phyloP scores from a whole-genome alignment of 2,797 vertebrate species.

The Threskiornis aethiopicus region DNA sequence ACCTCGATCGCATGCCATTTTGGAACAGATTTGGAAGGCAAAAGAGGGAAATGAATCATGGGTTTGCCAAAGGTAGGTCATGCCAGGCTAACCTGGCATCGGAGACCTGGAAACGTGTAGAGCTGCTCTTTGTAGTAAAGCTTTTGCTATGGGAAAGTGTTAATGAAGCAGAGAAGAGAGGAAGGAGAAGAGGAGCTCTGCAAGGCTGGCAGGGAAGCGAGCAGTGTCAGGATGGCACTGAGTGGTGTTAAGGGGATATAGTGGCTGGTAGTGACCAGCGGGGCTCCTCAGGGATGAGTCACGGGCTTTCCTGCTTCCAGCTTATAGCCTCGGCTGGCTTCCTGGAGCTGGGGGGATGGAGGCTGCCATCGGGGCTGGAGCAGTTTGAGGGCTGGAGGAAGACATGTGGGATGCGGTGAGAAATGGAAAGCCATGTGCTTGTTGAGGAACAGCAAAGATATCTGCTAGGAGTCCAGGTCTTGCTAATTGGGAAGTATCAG shows the following conservation, averaged over 20 bases:
- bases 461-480: not conserved
- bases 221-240: not conserved
- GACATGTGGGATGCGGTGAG: not conserved
- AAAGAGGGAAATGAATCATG: slow-evolving; percentile 43
- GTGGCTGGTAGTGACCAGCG: rapidly evolving
- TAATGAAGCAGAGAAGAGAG: not conserved
- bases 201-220: not conserved
- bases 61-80: slow-evolving; percentile 67
- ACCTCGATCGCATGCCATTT: slow-evolving; percentile 49
- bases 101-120: not conserved
- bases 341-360: not conserved
- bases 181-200: not conserved
- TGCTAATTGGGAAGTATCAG: not conserved
- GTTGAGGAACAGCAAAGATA: not conserved
- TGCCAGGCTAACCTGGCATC: slow-evolving; percentile 31
- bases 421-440: not conserved
- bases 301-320: not conserved
- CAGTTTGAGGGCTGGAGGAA: not conserved
- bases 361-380: not conserved
- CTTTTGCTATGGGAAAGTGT: not conserved
- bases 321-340: not conserved
- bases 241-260: not conserved
- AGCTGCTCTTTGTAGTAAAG: slow-evolving; percentile 23
- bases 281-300: not conserved
- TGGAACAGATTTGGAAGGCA: slow-evolving; percentile 24